A percentile compares a stretch with the other conserved stretches of the same genome.
These are phyloP conservation scores for Scolopax bukidnonensis DNA, from an alignment of 2,797 vertebrate genomes.

Conservation along the genomic window DNA sequence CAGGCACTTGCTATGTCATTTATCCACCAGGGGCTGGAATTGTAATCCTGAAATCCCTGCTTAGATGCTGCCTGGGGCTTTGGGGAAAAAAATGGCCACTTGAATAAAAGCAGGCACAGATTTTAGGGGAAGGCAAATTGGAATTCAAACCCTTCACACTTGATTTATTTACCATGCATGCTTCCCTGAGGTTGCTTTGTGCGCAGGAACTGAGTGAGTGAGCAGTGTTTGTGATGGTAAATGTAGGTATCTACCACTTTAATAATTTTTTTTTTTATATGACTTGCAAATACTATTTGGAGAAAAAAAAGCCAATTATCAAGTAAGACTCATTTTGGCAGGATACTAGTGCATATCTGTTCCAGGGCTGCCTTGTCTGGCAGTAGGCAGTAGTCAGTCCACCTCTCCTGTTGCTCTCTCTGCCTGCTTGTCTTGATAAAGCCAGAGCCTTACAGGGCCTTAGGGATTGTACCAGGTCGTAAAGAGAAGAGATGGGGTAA, in stretches of 20 bases:
- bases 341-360: neutral
- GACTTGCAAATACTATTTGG: neutral
- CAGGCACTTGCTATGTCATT: neutral
- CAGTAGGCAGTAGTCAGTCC: neutral
- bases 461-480: fast-evolving
- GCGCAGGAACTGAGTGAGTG: neutral
- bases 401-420: neutral
- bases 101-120: neutral
- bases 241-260: neutral
- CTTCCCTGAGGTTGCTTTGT: neutral
- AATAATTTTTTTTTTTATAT: neutral
- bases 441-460: neutral
- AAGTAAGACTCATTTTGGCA: neutral
- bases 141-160: neutral
- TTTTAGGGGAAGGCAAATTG: neutral
- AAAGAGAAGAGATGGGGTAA: neutral
- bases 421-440: neutral
- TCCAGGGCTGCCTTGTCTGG: neutral
- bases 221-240: neutral
- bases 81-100: neutral
- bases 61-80: neutral
- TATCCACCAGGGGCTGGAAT: neutral
- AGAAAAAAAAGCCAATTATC: neutral
- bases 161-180: neutral
- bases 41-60: neutral